These are phyloP conservation scores for Callocephalon fimbriatum DNA, from an alignment of 2,113 vertebrate genomes.

Conservation along the genomic window DNA sequence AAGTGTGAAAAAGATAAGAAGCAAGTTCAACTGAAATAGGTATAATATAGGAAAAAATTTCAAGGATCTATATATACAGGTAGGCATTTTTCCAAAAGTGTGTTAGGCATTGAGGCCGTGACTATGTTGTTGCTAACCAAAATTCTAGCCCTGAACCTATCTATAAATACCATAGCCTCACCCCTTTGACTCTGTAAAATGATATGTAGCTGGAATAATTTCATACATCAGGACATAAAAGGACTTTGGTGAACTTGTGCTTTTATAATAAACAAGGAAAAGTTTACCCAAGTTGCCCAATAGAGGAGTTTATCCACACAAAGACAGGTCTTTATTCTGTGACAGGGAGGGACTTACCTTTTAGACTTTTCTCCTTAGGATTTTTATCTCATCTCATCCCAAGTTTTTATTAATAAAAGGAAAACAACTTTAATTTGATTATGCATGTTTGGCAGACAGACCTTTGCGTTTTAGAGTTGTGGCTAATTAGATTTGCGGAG, in stretches of 20 bases:
- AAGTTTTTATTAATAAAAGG: neutral
- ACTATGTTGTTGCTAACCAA: neutral
- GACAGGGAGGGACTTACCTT: neutral
- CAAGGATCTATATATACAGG: neutral
- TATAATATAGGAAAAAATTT: neutral
- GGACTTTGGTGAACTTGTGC: neutral
- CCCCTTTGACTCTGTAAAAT: neutral
- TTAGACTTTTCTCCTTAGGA: neutral
- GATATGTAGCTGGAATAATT: neutral
- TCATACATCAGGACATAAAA: neutral
- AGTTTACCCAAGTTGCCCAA: neutral
- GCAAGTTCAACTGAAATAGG: neutral
- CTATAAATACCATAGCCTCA: slow-evolving; percentile 31
- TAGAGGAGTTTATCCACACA: neutral
- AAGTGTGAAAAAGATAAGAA: neutral
- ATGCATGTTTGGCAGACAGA: neutral
- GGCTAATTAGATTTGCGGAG: neutral
- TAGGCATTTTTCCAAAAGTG: neutral
- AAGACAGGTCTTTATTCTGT: neutral
- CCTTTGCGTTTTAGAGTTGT: fast-evolving
- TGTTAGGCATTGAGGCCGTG: neutral
- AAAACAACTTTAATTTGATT: neutral
- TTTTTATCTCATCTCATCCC: neutral
- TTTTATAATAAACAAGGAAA: slow-evolving; percentile 35
- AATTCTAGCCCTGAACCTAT: neutral